Evolutionary conservation across 2,888 invertebrate genomes (phyloP).

Genomic region (Caenorhabditis angaria): DNA sequence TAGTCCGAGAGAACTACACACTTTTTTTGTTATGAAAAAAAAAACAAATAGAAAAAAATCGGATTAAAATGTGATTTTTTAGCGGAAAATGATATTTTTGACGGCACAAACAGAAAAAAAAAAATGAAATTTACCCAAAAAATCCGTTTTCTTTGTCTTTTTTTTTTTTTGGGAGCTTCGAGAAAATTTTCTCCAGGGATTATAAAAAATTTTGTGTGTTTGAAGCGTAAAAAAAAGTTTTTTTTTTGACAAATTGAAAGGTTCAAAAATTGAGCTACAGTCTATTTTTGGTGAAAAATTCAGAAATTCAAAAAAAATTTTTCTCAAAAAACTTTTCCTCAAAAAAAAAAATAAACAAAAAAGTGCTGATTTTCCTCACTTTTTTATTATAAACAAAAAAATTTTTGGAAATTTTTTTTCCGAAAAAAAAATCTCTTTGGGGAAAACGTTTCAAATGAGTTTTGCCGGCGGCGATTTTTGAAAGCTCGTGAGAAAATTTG

Average conservation of each 20-base stretch:
- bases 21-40: not conserved
- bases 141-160: not conserved
- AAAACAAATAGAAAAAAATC: not conserved
- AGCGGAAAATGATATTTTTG: not conserved
- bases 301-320: not conserved
- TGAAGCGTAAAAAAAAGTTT: not conserved
- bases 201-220: not conserved
- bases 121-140: not conserved
- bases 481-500: too few relatives aligned
- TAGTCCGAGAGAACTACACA: not conserved
- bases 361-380: not conserved
- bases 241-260: constrained; percentile 1
- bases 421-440: too few relatives aligned
- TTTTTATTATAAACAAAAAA: not conserved
- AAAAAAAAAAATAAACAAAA: not conserved
- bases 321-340: not conserved
- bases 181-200: not conserved
- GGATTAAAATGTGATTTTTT: not conserved
- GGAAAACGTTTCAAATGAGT: too few relatives aligned
- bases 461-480: too few relatives aligned
- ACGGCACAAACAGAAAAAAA: not conserved
- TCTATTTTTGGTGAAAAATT: not conserved
- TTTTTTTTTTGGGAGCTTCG: not conserved
- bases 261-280: not conserved
- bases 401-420: too few relatives aligned